Conservation (phyloP, 1,140 invertebrate genomes). For the Ceratosolen solmsi region DNA sequence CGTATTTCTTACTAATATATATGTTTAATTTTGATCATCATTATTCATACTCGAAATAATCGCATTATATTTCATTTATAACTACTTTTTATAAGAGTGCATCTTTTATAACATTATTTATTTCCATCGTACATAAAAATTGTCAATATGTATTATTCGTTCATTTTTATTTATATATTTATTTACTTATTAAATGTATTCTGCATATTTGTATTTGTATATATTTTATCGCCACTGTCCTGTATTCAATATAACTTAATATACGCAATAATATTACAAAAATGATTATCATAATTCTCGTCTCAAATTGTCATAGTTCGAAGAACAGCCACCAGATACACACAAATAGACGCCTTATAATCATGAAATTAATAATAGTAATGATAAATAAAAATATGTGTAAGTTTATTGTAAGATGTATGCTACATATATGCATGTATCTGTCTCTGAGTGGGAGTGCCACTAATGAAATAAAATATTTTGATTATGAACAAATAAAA, state of each 20-base stretch:
- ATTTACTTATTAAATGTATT: conserved; percentile 19
- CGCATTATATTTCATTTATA: conserved; percentile 41
- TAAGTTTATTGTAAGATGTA: too few relatives aligned
- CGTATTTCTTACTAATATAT: background rate
- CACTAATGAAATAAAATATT: too few relatives aligned
- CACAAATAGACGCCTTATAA: background rate
- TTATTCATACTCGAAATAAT: conserved; percentile 14
- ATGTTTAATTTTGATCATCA: background rate
- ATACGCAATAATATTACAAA: conserved; percentile 56
- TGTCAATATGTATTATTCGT: too few relatives aligned
- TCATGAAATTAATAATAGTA: background rate
- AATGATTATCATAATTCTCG: conserved; percentile 62
- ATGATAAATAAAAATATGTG: too few relatives aligned
- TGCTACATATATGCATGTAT: too few relatives aligned
- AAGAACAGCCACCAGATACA: conserved; percentile 34
- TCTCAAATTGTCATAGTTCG: conserved; percentile 46
- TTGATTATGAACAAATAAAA: too few relatives aligned
- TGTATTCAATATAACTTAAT: conserved; percentile 33
- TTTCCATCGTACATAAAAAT: conserved; percentile 31
- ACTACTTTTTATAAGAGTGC: conserved; percentile 35
- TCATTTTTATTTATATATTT: conserved; percentile 30
- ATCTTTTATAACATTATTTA: conserved; percentile 47
- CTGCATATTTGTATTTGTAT: conserved; percentile 41
- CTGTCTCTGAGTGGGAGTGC: too few relatives aligned
- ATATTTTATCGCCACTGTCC: conserved; percentile 27